Evolutionary conservation across 2,113 vertebrate genomes (phyloP).

Genomic region (Cariama cristata): DNA sequence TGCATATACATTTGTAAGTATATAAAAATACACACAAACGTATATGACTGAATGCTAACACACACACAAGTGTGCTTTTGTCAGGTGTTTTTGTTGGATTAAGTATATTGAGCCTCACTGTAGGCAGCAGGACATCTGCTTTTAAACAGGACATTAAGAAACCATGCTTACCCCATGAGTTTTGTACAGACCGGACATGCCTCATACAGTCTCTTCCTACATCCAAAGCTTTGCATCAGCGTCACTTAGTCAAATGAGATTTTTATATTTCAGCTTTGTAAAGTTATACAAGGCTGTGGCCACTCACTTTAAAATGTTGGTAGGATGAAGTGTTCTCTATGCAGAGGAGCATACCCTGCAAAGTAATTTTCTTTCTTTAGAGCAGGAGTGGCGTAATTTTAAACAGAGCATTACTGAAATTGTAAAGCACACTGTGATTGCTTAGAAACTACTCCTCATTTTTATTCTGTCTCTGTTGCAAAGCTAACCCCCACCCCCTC

Average conservation of each 20-base stretch:
- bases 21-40: not conserved
- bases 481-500: not conserved
- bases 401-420: not conserved
- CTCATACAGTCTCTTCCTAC: not conserved
- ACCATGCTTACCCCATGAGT: not conserved
- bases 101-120: not conserved
- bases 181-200: not conserved
- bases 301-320: not conserved
- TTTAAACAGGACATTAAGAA: slow-evolving; percentile 3
- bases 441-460: slow-evolving; percentile 11
- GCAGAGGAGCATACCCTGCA: not conserved
- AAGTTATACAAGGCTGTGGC: not conserved
- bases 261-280: not conserved
- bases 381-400: not conserved
- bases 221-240: not conserved
- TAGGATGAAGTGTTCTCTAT: not conserved
- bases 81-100: not conserved
- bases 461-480: not conserved
- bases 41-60: not conserved
- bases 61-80: not conserved
- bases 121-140: not conserved
- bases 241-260: not conserved
- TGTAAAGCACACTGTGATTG: not conserved
- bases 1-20: not conserved
- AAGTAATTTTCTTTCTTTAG: slow-evolving; percentile 5